A percentile compares a stretch with the other conserved stretches of the same genome.
Conservation (phyloP, 2,797 vertebrate species). For the Mycteria americana region DNA sequence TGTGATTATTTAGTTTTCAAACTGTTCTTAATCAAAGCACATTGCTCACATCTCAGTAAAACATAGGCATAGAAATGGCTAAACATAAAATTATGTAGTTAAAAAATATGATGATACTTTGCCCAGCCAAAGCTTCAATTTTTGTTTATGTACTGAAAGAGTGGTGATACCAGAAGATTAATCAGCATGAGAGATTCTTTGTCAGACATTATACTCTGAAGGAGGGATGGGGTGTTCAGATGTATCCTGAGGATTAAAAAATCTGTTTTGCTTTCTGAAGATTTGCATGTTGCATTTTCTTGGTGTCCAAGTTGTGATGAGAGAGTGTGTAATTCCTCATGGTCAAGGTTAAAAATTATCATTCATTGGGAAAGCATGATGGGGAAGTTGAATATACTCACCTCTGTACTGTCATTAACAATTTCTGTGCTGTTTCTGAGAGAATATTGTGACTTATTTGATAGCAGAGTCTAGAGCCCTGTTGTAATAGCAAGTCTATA, state of each 20-base stretch:
- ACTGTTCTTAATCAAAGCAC: neutral
- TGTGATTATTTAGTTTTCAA: neutral
- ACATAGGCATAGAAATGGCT: neutral
- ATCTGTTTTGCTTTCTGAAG: neutral
- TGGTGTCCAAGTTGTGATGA: neutral
- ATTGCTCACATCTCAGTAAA: neutral
- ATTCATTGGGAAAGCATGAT: neutral
- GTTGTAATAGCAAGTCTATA: neutral
- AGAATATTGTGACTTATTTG: neutral
- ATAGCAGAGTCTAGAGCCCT: neutral
- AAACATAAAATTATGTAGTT: neutral
- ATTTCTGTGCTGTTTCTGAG: neutral
- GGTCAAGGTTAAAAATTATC: neutral
- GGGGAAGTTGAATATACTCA: neutral
- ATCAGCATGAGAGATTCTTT: neutral
- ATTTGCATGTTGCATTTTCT: neutral
- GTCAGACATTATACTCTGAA: neutral
- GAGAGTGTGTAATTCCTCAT: neutral
- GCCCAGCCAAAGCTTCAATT: neutral
- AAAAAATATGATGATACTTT: neutral
- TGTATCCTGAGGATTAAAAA: neutral
- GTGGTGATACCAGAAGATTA: neutral
- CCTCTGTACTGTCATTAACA: neutral
- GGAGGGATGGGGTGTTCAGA: neutral
- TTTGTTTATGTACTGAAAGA: neutral